Conservation (phyloP, 2,113 vertebrate genomes). For the Ptilorrhoa leucosticta region DNA sequence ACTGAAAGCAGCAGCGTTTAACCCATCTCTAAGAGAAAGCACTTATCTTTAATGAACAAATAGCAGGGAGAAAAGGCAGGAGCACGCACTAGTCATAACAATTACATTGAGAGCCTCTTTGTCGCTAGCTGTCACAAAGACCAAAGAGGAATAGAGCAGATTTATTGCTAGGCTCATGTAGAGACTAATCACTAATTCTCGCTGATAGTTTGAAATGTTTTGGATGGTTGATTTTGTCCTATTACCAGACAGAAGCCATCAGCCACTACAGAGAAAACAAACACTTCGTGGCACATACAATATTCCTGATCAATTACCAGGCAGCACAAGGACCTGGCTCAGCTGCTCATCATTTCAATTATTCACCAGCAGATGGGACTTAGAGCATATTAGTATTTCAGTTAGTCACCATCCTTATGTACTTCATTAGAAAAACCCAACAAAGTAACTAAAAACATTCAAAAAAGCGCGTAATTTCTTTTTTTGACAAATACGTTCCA, state of each 20-base stretch:
- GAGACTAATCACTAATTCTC: conserved; percentile 36
- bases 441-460: neutral
- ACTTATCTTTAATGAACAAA: conserved; percentile 12
- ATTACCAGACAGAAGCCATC: neutral
- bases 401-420: neutral
- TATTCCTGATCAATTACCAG: conserved; percentile 55
- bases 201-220: conserved; percentile 21
- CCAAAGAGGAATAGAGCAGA: conserved; percentile 12
- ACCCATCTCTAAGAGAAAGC: neutral
- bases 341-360: conserved; percentile 48
- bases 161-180: neutral
- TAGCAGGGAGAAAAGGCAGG: neutral
- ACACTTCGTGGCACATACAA: conserved; percentile 33
- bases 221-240: conserved; percentile 15
- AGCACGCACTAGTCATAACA: neutral
- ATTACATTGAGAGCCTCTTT: neutral
- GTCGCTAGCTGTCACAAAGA: neutral
- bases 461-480: neutral
- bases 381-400: neutral
- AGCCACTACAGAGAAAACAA: conserved; percentile 15
- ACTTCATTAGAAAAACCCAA: neutral
- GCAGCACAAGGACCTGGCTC: conserved; percentile 13
- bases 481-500: rapidly evolving
- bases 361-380: conserved; percentile 27
- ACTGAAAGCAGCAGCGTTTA: neutral